Evolutionary conservation across 2,797 vertebrate species (phyloP).

Genomic region (Amphiprion clarkii): DNA sequence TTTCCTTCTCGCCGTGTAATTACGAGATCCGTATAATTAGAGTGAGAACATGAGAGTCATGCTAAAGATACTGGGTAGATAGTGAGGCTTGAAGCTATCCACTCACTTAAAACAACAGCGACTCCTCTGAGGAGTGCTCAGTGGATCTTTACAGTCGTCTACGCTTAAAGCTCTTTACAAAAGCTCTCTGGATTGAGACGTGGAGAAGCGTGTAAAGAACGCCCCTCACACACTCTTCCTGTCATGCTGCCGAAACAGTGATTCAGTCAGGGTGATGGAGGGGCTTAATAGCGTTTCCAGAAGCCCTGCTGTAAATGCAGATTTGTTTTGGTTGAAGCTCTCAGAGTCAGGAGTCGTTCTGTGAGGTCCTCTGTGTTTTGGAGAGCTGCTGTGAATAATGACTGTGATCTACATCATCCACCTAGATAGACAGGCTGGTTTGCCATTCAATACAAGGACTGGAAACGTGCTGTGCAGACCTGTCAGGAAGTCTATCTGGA

Average conservation of each 20-base stretch:
- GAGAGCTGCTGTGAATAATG: constrained; percentile 49
- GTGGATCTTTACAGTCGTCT: constrained; percentile 30
- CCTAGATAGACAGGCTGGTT: constrained; percentile 36
- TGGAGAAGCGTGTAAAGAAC: constrained; percentile 21
- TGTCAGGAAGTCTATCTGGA: constrained; percentile 53
- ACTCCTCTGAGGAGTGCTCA: constrained; percentile 29
- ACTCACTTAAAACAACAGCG: constrained; percentile 37
- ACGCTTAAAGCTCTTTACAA: constrained; percentile 33
- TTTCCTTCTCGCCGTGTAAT: constrained; percentile 44
- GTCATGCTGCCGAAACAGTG: constrained; percentile 40
- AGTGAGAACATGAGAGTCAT: constrained; percentile 43
- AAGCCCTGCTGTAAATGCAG: constrained; percentile 52
- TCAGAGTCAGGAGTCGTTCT: constrained; percentile 18
- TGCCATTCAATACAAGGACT: constrained; percentile 36
- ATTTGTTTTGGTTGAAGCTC: constrained; percentile 56
- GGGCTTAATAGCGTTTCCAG: constrained; percentile 48
- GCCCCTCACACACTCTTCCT: constrained; percentile 30
- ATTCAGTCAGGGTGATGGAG: constrained; percentile 49
- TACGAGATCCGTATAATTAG: constrained; percentile 51
- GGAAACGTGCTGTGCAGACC: constrained; percentile 21
- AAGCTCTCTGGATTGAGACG: constrained; percentile 39
- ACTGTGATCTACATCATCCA: constrained; percentile 48
- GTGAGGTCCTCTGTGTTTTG: constrained; percentile 35
- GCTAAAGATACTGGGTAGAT: constrained; percentile 37
- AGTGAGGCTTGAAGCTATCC: constrained; percentile 31